Evolutionary conservation across 35 echinoderm and acorn worm species (phyloP), one percentile per base, ranked within the genome.

Genomic region (Ophiothrix spiculata): DNA sequence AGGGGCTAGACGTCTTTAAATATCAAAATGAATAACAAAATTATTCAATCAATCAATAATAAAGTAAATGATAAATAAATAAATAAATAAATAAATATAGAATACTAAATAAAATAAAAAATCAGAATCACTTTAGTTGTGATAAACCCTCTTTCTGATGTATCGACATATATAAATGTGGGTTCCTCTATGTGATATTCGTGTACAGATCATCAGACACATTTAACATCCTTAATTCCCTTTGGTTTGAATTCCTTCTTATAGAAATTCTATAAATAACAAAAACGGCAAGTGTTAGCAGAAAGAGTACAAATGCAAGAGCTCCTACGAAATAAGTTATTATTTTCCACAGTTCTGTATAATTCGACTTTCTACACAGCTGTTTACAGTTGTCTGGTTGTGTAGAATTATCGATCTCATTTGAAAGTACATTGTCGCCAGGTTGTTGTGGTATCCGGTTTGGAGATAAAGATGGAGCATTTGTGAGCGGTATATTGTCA

Each of bases 81-180:
- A n/a, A n/a, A n/a, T n/a, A n/a, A n/a, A n/a, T n/a, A n/a, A n/a
- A n/a, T n/a, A n/a, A n/a, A n/a, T n/a, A n/a, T n/a, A n/a, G n/a
- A n/a, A n/a, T n/a, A n/a, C n/a, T n/a, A n/a, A n/a, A n/a, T n/a
- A n/a, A n/a, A n/a, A n/a, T n/a, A n/a, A n/a, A n/a, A n/a, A n/a
- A n/a, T n/a, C n/a, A n/a, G n/a, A n/a, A n/a, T n/a, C n/a, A n/a
- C n/a, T n/a, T n/a, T n/a, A n/a, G n/a, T n/a, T n/a, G n/a, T n/a
- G n/a, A n/a, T n/a, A n/a, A n/a, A n/a, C n/a, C n/a, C n/a, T n/a
- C n/a, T n/a, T n/a, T n/a, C n/a, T n/a, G n/a, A n/a, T n/a, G n/a
- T n/a, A n/a, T n/a, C n/a, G 60, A 69, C 60, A 69, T 69, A n/a
- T 69, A 69, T 25, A 69, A 69, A 69, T 69, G 60, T 25, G 17